Evolutionary conservation across 2,113 vertebrate genomes (phyloP), one percentile per base, ranked within the genome.

Genomic region (Halcyon malimbica): DNA sequence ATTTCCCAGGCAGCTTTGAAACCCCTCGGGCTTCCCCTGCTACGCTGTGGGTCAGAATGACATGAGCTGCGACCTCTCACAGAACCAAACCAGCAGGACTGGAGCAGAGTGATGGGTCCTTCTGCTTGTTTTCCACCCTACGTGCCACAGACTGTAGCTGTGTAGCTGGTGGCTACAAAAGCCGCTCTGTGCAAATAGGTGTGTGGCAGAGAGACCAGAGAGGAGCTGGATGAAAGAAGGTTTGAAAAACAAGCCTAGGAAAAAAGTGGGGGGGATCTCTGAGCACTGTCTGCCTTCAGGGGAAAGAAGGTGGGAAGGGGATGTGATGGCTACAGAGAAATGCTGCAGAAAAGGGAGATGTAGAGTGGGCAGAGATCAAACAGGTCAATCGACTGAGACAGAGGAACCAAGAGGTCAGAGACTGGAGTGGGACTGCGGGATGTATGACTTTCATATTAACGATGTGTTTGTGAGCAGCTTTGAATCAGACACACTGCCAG

Each of bases 1-100:
- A 2, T 7, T 77, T 67, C 20, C 51, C 33, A 83, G 54, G 73
- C 37, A 87, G 64, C 21, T 31, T 28, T 29, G 64, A 59, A 64
- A 63, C 17, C 10, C 33, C 9, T 24, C 10, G 51, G 8, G 35
- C 60, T 37, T 25, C 12, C 54, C 42, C 8, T n/a, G 13, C 8
- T 16, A 23, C 8, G 2, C 44, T 35, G 19, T 23, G 48, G 59
- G 5, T 35, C 35, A 65, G 33, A 63, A n/a, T 8, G 48, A 53
- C 13, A 23, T 1, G 2, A 2, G 5, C 17, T 26, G 16, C 28
- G 50, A 6, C 16, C 62, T 60, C 5, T 2, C 1, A 0, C 1
- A 7, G 57, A 50, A 31, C 41, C 44, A 46, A n/a, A 28, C 65
- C 15, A 23, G 20, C 0, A 1, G 48, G 20, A 37, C 54, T 10